These are phyloP conservation scores for Drosophila testacea DNA, from an alignment of 2,888 invertebrate species.

Conservation along the genomic window DNA sequence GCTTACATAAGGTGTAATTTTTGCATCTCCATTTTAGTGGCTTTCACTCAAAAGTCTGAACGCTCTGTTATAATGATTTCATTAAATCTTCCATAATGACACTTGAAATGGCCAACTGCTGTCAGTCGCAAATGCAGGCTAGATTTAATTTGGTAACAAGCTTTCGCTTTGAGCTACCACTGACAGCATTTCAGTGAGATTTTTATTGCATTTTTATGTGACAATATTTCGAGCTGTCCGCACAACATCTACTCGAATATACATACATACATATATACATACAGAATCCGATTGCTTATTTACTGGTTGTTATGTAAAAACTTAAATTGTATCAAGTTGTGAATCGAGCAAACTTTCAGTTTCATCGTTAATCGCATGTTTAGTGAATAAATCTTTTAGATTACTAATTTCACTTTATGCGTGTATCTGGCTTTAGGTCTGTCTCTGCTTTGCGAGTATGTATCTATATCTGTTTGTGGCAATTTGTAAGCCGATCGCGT, in stretches of 20 bases:
- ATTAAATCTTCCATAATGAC: constrained; percentile 72
- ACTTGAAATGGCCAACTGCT: constrained; percentile 56
- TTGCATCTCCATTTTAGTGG: background rate
- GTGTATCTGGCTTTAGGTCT: constrained; percentile 38
- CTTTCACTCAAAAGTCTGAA: constrained; percentile 57
- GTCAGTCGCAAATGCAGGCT: constrained; percentile 32
- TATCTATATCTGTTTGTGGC: constrained; percentile 32
- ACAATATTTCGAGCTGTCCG: constrained; percentile 56
- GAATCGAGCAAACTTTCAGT: constrained; percentile 59
- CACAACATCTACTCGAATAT: constrained; percentile 9
- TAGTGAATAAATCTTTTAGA: constrained; percentile 54
- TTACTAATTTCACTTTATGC: constrained; percentile 73
- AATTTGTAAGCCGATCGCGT: constrained; percentile 61
- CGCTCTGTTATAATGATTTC: constrained; percentile 58
- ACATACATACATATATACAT: background rate
- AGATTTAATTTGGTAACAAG: constrained; percentile 72
- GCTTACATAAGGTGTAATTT: constrained; percentile 54
- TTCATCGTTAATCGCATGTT: constrained; percentile 50
- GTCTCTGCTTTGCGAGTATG: background rate
- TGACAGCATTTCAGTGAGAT: constrained; percentile 50
- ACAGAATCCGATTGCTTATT: constrained; percentile 43
- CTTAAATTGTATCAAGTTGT: constrained; percentile 29
- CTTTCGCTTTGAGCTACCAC: constrained; percentile 63
- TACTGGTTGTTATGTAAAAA: constrained; percentile 36
- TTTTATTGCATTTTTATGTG: constrained; percentile 78